phyloP scores from a whole-genome alignment of 2,113 vertebrate genomes.

The Ardeotis arabs region DNA sequence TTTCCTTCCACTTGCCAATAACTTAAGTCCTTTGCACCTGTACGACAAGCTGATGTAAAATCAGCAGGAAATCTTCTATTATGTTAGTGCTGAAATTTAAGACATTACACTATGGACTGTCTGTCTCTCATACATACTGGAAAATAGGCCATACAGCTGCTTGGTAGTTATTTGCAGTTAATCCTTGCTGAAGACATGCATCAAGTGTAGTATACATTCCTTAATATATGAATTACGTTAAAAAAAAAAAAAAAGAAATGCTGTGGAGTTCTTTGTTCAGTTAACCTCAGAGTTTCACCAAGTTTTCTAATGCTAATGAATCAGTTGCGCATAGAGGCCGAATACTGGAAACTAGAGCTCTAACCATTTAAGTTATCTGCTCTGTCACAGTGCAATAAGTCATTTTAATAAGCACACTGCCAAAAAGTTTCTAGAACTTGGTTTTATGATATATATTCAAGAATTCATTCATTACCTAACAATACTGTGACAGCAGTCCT shows the following conservation, averaged over 20 bases:
- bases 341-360: background rate
- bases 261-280: background rate
- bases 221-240: background rate
- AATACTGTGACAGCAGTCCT: background rate
- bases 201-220: background rate
- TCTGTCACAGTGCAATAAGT: background rate
- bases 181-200: conserved; percentile 50
- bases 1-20: conserved; percentile 54
- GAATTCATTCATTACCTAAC: background rate
- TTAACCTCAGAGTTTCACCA: background rate
- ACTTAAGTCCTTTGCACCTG: conserved; percentile 64
- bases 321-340: background rate
- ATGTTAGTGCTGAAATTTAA: conserved; percentile 56
- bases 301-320: background rate
- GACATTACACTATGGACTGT: conserved; percentile 20
- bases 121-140: conserved; percentile 6
- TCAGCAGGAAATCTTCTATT: conserved; percentile 69
- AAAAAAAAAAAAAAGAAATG: background rate
- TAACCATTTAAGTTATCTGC: background rate
- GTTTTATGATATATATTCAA: background rate
- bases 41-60: conserved; percentile 61
- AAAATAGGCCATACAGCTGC: conserved; percentile 53
- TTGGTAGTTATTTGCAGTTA: conserved; percentile 50
- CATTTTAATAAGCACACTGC: background rate
- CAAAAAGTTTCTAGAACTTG: background rate